Base-by-base conservation (phyloP, 2,113 vertebrate species). In the Trogon melanurus region DNA sequence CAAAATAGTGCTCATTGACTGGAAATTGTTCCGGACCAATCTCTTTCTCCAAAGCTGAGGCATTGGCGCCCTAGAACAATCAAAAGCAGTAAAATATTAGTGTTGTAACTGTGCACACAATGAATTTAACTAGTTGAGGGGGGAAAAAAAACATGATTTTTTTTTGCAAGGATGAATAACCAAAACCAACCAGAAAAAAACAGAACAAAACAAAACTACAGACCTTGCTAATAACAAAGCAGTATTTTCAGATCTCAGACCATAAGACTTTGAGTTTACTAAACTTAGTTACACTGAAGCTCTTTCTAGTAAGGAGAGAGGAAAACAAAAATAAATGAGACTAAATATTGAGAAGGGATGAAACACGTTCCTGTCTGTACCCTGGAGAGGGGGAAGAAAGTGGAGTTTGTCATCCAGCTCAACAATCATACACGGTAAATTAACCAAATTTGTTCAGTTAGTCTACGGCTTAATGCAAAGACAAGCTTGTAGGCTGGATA, bases 1-100 rank as follows among this genome's bases (percentile, higher is more conserved):
- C 98, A 94, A 98, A 98, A 97, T 98, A 98, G 96, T 98, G 98
- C 90, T 98, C 98, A 75, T 98, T 98, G 95, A 98, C 98, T 91
- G 98, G 98, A 97, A 98, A 98, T 96, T 98, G 98, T 95, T 98
- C 98, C 13, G 98, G 98, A 97, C 98, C 98, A 98, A 98, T 98
- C 97, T 98, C 98, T 98, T 98, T 98, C 98, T 98, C 98, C 97
- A 98, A 98, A 98, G 98, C 98, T 93, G 98, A 98, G 98, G 98
- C 98, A 98, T 98, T 98, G 98, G 98, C 98, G 98, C 98, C 98
- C 98, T 98, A 79, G 15, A 71, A 95, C 76, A 95, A 64, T 4
- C 27, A 93, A 93, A 97, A 92, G 60, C 19, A 94, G 53, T 30
- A 36, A 93, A 85, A 79, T 48, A 34, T 96, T 62, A 95, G 60